Evolutionary conservation across 2,113 vertebrate species (phyloP), one percentile per base, ranked within the genome.

Genomic region (Dendropsophus ebraccatus): DNA sequence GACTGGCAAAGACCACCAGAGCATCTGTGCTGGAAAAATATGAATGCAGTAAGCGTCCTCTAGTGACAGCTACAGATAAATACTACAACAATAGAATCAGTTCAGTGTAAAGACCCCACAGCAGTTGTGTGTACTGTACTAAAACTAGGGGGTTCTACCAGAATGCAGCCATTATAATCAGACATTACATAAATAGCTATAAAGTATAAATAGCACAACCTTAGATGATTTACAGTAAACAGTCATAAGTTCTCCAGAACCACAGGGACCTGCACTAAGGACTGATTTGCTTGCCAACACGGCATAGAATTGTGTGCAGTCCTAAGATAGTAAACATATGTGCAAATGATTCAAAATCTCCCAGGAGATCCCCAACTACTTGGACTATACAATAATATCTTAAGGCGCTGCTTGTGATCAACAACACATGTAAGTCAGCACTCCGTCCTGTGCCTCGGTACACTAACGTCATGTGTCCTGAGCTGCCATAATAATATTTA

Each of bases 401-500:
- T 0, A 1, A 41, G 69, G 8, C 19, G 21, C 70, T 73, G 35
- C 21, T 37, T 5, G 35, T 41, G 35, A 41, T 70, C 67, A 41
- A 4, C n/a, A 41, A 11, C 35, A 37, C 19, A 21, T 70, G 67
- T 21, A 23, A 23, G 35, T 35, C 1, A 6, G 1, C 9, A 30
- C 65, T 21, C 3, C 32, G 1, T 19, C 41, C 41, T 41, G 41
- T 41, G 41, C 41, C 10, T 23, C 10, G 1, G 0, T 19, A 35
- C 65, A 67, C 62, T 17, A 1, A 65, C 60, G 30, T 65, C 13
- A 28, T 8, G 47, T 52, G 13, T 13, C 30, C 16, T 77, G 9
- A 16, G 75, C 49, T 35, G 49, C 50, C 75, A 21, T 54, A 54
- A 47, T 77, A 54, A 77, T 77, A 23, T 77, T 77, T 77, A 77